Evolutionary conservation across 2,113 vertebrate genomes (phyloP), one percentile per base, ranked within the genome.

Genomic region (Cochlearius cochlearius): DNA sequence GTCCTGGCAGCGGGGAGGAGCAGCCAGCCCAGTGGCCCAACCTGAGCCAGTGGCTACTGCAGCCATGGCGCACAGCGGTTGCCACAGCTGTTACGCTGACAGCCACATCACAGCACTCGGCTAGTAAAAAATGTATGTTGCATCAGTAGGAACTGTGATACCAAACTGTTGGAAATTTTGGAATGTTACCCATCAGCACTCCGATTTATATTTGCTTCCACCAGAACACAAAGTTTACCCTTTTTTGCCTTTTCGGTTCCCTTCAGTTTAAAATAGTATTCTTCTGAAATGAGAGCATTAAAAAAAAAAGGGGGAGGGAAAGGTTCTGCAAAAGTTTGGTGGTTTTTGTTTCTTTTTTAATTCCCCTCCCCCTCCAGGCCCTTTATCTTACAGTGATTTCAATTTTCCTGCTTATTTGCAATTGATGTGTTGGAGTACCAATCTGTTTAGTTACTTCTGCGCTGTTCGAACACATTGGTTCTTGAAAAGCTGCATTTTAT

Each of bases 281-380:
- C 4, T 76, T 4, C 25, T 85, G 15, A 34, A 87, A 6, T 43
- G 12, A 81, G 12, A 27, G 7, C 4, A 72, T 38, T n/a, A 4
- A 20, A 55, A 34, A 26, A 25, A 8, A 12, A 21, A 14, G 41
- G 3, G 2, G 3, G 12, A 34, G 9, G 25, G 30, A 2, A 7
- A 9, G 49, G 6, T 77, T 78, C 41, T 92, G 29, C 11, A 47
- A 21, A 74, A 73, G 27, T 67, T 74, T 71, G 23, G 3, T 7
- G 6, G 5, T 38, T 19, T 2, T 5, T 34, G 27, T 30, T 27
- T 29, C 4, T 3, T 43, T 15, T 43, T 43, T 43, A 43, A 43
- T 43, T 15, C 41, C 15, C 3, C 30, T 3, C 8, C 2, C 5
- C 9, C 12, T 4, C 29, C 27, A 10, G 5, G 14, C 49, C 3